Evolutionary conservation across 2,113 vertebrate genomes (phyloP).

Genomic region (Dolichotis patagonum): DNA sequence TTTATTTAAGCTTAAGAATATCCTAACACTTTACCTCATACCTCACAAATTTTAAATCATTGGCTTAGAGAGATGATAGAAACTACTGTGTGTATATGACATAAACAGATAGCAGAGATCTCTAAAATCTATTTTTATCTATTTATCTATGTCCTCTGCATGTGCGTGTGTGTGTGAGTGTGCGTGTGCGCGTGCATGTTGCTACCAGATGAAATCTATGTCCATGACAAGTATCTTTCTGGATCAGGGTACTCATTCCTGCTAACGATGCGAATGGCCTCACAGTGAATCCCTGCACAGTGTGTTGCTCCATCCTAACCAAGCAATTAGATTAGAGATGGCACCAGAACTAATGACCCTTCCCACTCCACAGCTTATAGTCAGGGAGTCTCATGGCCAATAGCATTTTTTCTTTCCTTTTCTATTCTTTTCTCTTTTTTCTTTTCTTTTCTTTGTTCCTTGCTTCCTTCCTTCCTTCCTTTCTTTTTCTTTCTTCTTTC

Average conservation of each 20-base stretch:
- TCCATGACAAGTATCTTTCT: fast-evolving
- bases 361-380: neutral
- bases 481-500: neutral
- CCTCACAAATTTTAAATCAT: neutral
- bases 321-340: neutral
- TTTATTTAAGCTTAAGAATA: neutral
- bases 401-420: too few species aligned
- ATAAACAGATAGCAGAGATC: neutral
- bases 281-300: neutral
- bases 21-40: neutral
- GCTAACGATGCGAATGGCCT: neutral
- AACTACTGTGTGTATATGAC: neutral
- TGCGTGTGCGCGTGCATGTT: neutral
- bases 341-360: neutral
- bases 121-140: slow-evolving; percentile 23
- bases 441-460: too few species aligned
- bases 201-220: neutral
- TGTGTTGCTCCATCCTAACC: fast-evolving
- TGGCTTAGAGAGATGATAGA: neutral
- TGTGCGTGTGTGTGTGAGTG: neutral
- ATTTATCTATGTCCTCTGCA: neutral
- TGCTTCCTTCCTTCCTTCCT: too few species aligned
- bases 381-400: neutral
- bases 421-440: too few species aligned
- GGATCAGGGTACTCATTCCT: too few species aligned